phyloP scores from a whole-genome alignment of 2,113 vertebrate genomes.

The Zeus faber region DNA sequence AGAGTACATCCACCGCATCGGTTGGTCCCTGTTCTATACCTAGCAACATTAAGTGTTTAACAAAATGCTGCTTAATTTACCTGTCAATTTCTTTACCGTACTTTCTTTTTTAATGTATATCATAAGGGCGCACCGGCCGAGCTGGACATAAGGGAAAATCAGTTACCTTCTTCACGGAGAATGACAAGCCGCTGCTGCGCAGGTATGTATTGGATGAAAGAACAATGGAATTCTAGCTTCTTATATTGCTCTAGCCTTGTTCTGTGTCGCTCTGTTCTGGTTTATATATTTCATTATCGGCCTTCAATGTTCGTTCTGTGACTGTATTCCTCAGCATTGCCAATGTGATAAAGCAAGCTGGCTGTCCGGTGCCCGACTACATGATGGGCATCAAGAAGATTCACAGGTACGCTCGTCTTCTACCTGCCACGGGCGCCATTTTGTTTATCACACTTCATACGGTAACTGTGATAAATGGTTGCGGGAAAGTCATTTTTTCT shows the following conservation, averaged over 20 bases:
- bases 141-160: slow-evolving; percentile 90
- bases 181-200: slow-evolving; percentile 91
- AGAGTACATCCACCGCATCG: slow-evolving; percentile 96
- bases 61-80: not conserved
- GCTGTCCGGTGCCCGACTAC: slow-evolving; percentile 95
- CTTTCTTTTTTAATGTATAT: slow-evolving; percentile 10
- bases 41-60: not conserved
- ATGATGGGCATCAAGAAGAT: slow-evolving; percentile 88
- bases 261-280: no score
- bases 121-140: slow-evolving; percentile 90
- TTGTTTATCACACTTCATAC: not conserved
- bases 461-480: not conserved
- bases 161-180: slow-evolving; percentile 95
- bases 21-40: no score
- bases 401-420: slow-evolving; percentile 74
- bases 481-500: no score
- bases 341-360: slow-evolving; percentile 89
- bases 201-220: slow-evolving; percentile 82
- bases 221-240: no score
- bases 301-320: not conserved
- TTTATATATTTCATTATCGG: no score
- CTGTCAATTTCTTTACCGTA: not conserved
- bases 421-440: not conserved
- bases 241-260: no score
- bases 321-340: slow-evolving; percentile 77